Evolutionary conservation across 2,888 invertebrate genomes (phyloP), one percentile per base, ranked within the genome.

Genomic region (Aelia acuminata): DNA sequence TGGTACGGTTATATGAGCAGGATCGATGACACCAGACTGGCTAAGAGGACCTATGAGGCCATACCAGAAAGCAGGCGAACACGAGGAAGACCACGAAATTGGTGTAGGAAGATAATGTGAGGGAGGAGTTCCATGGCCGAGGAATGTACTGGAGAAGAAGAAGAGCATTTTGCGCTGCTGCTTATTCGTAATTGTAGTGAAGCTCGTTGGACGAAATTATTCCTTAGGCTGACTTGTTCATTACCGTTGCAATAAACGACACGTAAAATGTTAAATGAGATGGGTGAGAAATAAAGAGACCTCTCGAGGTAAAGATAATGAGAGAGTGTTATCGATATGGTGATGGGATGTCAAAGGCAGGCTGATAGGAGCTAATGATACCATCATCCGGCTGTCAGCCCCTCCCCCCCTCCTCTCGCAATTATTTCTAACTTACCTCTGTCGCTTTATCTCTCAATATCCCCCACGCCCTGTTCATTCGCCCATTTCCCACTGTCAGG

Each of bases 321-420:
- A 31, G 26, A 63, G 26, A 63, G 63, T 63, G 63, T 63, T 63
- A 63, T 31, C 31, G 63, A 63, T 63, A 63, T 31, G 26, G 63
- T 63, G 63, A 63, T 63, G 63, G 63, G 63, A 15, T 31, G 63
- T 63, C 63, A 63, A 63, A 63, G 63, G 63, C 63, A 63, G 13
- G 26, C 31, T 63, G 63, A 63, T 63, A 31, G 63, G 8, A 31
- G 31, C 63, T 63, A 63, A 63, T 63, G 63, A 63, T 63, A 63
- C 63, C 31, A 63, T 63, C 63, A 31, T 15, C 63, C 63, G 4
- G 8, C 63, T 63, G 63, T 63, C 63, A 63, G 31, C 31, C 31
- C 63, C n/a, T 22, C 22, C 50, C 4, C 50, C 57, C 31, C 31
- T 20, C 10, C 4, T 15, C 63, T 53, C 22, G 53, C 63, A 63